These are phyloP conservation scores for Syngnathus floridae DNA, from an alignment of 2,113 vertebrate genomes.

Conservation along the genomic window DNA sequence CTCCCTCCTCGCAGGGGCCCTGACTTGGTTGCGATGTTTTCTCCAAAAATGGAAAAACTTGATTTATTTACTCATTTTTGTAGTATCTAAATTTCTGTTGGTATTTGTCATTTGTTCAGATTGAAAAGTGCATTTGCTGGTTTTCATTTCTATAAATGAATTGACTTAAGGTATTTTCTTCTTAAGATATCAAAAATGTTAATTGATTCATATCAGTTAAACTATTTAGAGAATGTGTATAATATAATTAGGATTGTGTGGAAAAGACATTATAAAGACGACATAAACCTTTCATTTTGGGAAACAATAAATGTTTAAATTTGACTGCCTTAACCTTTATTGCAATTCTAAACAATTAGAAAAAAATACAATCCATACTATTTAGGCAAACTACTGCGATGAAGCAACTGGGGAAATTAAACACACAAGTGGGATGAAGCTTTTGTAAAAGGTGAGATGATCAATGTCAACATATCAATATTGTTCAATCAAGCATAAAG, in stretches of 20 bases:
- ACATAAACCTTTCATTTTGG: too few relatives aligned
- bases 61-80: neutral
- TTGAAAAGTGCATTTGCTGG: neutral
- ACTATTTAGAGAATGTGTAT: too few relatives aligned
- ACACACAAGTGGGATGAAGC: slow-evolving; percentile 19
- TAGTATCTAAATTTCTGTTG: slow-evolving; percentile 2
- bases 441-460: slow-evolving; percentile 50
- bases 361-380: neutral
- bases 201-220: neutral
- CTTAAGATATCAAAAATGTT: neutral
- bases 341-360: neutral
- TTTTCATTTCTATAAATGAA: neutral
- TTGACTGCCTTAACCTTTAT: neutral
- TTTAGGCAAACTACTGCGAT: neutral
- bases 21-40: slow-evolving; percentile 63
- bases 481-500: slow-evolving; percentile 24
- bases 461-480: slow-evolving; percentile 53
- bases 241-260: neutral
- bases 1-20: slow-evolving; percentile 64
- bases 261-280: neutral
- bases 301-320: too few relatives aligned
- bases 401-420: neutral
- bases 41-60: slow-evolving; percentile 39
- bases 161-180: neutral
- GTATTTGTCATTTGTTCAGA: neutral